Evolutionary conservation across 2,888 invertebrate genomes (phyloP).

Genomic region (Liopterus haemorrhoidalis): DNA sequence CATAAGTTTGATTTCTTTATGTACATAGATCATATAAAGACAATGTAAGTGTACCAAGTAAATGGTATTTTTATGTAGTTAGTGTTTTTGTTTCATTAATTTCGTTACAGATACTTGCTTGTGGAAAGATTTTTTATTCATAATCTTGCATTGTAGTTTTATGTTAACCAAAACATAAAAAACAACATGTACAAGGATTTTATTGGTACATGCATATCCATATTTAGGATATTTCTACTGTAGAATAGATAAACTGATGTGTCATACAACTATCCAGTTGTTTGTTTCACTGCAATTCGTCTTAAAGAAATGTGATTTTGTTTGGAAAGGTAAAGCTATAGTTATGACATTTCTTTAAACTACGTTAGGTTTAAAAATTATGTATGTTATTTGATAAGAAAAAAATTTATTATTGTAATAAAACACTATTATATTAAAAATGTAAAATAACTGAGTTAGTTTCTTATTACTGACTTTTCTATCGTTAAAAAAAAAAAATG

Average conservation of each 20-base stretch:
- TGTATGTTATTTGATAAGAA: slow-evolving; percentile 24
- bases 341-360: slow-evolving; percentile 20
- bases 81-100: too few relatives aligned
- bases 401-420: slow-evolving; percentile 25
- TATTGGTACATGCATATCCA: slow-evolving; percentile 22
- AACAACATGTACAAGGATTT: slow-evolving; percentile 12
- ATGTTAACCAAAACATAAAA: too few relatives aligned
- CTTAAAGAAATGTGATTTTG: slow-evolving; percentile 16
- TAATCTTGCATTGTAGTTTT: slow-evolving; percentile 11
- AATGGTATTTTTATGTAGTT: too few relatives aligned
- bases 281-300: slow-evolving; percentile 18
- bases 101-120: too few relatives aligned
- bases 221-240: slow-evolving; percentile 21
- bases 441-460: slow-evolving; percentile 20
- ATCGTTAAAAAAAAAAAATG: not conserved
- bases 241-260: slow-evolving; percentile 19
- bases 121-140: too few relatives aligned
- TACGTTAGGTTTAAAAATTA: slow-evolving; percentile 18
- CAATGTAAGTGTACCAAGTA: too few relatives aligned
- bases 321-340: too few relatives aligned
- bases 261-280: slow-evolving; percentile 17
- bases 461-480: slow-evolving; percentile 15
- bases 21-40: too few relatives aligned
- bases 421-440: slow-evolving; percentile 21
- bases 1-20: too few relatives aligned